Evolutionary conservation across 2,888 invertebrate species (phyloP).

Genomic region (Fragum sueziense): DNA sequence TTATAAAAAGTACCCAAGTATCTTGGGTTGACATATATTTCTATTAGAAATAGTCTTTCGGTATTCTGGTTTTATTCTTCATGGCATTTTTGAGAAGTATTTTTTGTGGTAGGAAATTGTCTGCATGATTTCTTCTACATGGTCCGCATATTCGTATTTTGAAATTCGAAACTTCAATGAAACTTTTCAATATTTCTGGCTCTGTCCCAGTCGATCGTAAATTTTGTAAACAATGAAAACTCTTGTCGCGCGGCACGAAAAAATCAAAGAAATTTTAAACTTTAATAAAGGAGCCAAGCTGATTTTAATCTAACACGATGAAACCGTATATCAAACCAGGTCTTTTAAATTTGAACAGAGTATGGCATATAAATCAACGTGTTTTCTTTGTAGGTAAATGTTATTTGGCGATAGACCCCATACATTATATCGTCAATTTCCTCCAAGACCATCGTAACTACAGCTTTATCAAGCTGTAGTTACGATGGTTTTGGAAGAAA

Average conservation of each 20-base stretch:
- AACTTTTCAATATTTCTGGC: slow-evolving; percentile 21
- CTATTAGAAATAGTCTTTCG: too few relatives aligned
- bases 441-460: too few relatives aligned
- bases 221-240: slow-evolving; percentile 27
- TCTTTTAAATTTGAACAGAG: slow-evolving; percentile 56
- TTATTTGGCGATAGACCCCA: slow-evolving; percentile 19
- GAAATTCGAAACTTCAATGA: slow-evolving; percentile 22
- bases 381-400: slow-evolving; percentile 53
- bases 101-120: too few relatives aligned
- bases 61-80: too few relatives aligned
- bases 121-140: too few relatives aligned
- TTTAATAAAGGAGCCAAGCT: background rate
- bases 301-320: slow-evolving; percentile 11
- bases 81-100: too few relatives aligned
- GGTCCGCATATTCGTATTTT: slow-evolving; percentile 25
- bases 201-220: slow-evolving; percentile 18
- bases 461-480: too few relatives aligned
- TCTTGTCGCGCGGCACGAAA: slow-evolving; percentile 17
- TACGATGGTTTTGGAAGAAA: too few relatives aligned
- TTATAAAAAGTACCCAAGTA: too few relatives aligned
- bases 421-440: too few relatives aligned
- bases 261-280: background rate
- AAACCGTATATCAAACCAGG: slow-evolving; percentile 37
- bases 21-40: too few relatives aligned
- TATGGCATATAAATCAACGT: slow-evolving; percentile 52